Evolutionary conservation across 2,113 vertebrate genomes (phyloP), one percentile per base, ranked within the genome.

Genomic region (Porphyrio hochstetteri): DNA sequence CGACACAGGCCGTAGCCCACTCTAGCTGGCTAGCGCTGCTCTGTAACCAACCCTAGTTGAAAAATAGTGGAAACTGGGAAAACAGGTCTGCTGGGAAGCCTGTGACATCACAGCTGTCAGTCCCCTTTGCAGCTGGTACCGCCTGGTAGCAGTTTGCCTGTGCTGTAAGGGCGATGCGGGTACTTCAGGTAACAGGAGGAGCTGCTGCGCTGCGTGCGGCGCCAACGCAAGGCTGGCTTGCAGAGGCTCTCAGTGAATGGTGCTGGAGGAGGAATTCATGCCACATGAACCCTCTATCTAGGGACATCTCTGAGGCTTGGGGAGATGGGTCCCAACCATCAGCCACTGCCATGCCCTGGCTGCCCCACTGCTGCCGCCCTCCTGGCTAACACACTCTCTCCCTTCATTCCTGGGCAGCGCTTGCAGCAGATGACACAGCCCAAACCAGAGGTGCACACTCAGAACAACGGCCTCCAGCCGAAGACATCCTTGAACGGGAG

Each of bases 381-480:
- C 35, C 12, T 17, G 8, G n/a, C 86, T 95, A 68, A 96, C 52
- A 10, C 2, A 0, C 19, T 90, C n/a, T 96, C 52, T 90, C 84
- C 77, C 72, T 95, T 84, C 85, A 4, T 70, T 85, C 85, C 86
- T 5, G 56, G 57, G 56, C 97, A 99, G 99, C 98, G 98, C 63
- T 98, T 99, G 97, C 97, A 93, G 88, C 98, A 94, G 97, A 99
- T 99, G 98, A 98, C 97, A 60, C 97, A 98, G 42, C 94, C 98
- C 69, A 96, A 53, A 56, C 90, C 98, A 78, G 98, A 97, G 31
- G 23, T 25, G 29, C 96, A 83, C 11, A 24, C 95, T 65, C 96
- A 97, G 60, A 96, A 97, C 68, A 98, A 98, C 4, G 97, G 98
- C 84, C 94, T 98, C 40, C 97, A 97, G 69, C 80, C 59, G 0